These are phyloP conservation scores for Geococcyx californianus DNA, from an alignment of 2,113 vertebrate genomes.

Conservation along the genomic window DNA sequence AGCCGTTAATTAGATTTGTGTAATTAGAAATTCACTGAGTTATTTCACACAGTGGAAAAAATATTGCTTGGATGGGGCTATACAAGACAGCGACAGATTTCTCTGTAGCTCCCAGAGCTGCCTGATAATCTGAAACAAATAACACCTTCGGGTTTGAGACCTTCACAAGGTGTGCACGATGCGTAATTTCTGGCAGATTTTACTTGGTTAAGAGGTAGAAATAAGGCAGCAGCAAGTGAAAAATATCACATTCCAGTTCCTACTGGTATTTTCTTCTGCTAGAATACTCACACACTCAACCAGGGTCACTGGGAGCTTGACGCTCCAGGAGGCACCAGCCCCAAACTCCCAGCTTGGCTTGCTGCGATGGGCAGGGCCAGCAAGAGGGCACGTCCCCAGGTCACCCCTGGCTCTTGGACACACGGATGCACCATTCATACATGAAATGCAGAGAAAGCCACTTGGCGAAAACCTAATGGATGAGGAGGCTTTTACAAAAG, in stretches of 20 bases:
- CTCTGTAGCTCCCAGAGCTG: not conserved
- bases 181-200: not conserved
- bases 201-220: not conserved
- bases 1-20: slow-evolving; percentile 40
- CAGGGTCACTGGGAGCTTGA: not conserved
- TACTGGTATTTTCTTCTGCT: not conserved
- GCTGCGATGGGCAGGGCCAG: rapidly evolving
- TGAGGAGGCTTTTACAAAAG: not conserved
- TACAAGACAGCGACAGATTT: rapidly evolving
- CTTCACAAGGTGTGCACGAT: not conserved
- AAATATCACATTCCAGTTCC: not conserved
- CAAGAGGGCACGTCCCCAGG: not conserved
- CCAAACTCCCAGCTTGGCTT: not conserved
- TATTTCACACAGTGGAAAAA: not conserved
- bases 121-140: not conserved
- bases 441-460: not conserved
- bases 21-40: slow-evolving; percentile 24
- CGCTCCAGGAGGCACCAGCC: not conserved
- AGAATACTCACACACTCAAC: not conserved
- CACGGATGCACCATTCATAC: not conserved
- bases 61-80: not conserved
- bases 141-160: not conserved
- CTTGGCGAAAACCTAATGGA: not conserved
- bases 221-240: not conserved
- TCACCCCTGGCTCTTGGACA: not conserved